Evolutionary conservation across 2,888 invertebrate genomes (phyloP).

Genomic region (Philopedon plagiatum): DNA sequence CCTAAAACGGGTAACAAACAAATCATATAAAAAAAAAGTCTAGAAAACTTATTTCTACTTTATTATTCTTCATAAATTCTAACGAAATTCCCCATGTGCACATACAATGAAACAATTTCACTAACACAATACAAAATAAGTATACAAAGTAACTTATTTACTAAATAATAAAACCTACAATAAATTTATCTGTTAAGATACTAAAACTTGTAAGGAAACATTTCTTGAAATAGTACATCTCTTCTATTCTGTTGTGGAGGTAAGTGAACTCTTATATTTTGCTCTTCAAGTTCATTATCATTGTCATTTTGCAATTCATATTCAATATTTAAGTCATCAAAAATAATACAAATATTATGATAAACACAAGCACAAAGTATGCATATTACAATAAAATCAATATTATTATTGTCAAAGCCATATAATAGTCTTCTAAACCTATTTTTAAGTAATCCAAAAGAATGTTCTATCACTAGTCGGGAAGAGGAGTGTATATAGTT

Average conservation of each 20-base stretch:
- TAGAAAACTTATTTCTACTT: too few relatives aligned
- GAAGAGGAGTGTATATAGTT: slow-evolving; percentile 48
- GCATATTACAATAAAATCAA: slow-evolving; percentile 42
- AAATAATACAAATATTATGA: background rate
- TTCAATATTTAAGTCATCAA: background rate
- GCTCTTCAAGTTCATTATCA: background rate
- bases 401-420: slow-evolving; percentile 37
- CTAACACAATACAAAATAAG: too few relatives aligned
- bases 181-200: background rate
- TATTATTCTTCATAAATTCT: too few relatives aligned
- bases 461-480: slow-evolving; percentile 50
- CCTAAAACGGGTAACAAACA: too few relatives aligned
- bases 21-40: too few relatives aligned
- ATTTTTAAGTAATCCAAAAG: slow-evolving; percentile 52
- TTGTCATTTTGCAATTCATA: background rate
- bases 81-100: too few relatives aligned
- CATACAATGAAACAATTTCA: too few relatives aligned
- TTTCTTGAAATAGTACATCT: background rate
- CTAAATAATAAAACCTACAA: too few relatives aligned
- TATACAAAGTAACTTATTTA: too few relatives aligned
- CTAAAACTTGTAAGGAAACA: background rate
- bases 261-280: background rate
- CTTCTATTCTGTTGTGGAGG: background rate
- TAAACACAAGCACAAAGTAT: slow-evolving; percentile 42
- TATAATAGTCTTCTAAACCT: slow-evolving; percentile 47